Base-by-base conservation (phyloP, 2,888 invertebrate species). In the Polydrusus pterygomalis region DNA sequence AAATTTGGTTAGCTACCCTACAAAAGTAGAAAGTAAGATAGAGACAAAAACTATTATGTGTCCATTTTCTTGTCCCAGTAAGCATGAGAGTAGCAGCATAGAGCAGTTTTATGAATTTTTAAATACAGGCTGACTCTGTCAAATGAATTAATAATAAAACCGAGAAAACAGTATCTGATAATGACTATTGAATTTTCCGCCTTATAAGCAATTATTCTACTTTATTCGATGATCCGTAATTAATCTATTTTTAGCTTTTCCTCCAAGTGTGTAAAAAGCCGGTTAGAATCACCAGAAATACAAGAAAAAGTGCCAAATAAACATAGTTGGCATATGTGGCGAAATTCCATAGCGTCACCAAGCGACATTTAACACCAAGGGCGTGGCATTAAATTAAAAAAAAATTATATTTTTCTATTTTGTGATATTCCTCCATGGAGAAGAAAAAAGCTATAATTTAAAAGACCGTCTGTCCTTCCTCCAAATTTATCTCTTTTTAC, bases 401-500 rank as follows among this genome's bases (percentile, higher is more conserved):
- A 54, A 54, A n/a, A 58, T 43, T 51, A 34, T 10, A 34, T 34
- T 34, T 34, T 34, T 49, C 25, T 49, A 73, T 73, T 73, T 73
- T 58, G 25, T 18, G 13, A 73, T 49, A 49, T 56, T 47, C 17
- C 58, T 11, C 47, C 25, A 45, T 45, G 25, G 17, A 60, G 20
- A 8, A 65, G 63, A 60, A 67, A 65, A 70, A 75, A 65, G 56
- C 18, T 15, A 51, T 56, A 56, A 70, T 70, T 75, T 51, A 75
- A 70, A 70, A 65, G 67, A 75, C 74, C 60, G 75, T 82, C 81
- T 83, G 82, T 84, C 85, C 81, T 84, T 85, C 85, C 84, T 80
- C 84, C 81, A 82, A 87, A 87, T 87, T 86, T 67, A 86, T 87
- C 87, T 87, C 87, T 87, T 87, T 87, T 87, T 87, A 87, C 81